These are phyloP conservation scores for Oxyruncus cristatus DNA, from an alignment of 2,113 vertebrate genomes.

Conservation along the genomic window DNA sequence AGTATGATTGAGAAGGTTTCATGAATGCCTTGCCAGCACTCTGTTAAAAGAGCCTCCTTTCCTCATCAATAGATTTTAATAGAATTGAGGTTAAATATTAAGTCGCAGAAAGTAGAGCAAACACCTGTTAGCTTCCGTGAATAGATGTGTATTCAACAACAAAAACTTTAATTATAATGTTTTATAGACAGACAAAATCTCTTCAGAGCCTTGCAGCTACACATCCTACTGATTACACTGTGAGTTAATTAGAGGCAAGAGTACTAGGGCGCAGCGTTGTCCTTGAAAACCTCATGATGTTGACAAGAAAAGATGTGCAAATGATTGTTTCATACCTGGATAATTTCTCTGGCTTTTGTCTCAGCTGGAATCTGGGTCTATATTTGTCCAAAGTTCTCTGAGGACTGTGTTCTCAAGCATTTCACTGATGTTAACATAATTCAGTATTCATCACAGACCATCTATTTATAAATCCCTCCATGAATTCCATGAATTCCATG, in stretches of 20 bases:
- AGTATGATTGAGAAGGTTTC: not conserved
- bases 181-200: not conserved
- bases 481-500: not conserved
- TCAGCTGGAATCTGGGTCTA: not conserved
- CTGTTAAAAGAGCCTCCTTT: not conserved
- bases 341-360: not conserved
- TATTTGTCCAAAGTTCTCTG: not conserved
- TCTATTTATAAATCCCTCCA: not conserved
- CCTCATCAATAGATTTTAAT: not conserved
- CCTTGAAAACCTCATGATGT: not conserved
- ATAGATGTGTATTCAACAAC: not conserved
- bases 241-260: not conserved
- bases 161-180: not conserved
- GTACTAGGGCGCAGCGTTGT: not conserved
- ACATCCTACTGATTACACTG: not conserved
- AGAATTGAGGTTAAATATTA: not conserved
- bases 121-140: not conserved
- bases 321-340: not conserved
- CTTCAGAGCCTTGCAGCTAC: not conserved
- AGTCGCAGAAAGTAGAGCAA: not conserved
- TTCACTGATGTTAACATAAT: not conserved
- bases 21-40: not conserved
- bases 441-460: not conserved
- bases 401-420: not conserved
- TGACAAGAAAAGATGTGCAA: not conserved